Evolutionary conservation across 2,797 vertebrate species (phyloP).

Genomic region (Dicrostonyx torquatus): DNA sequence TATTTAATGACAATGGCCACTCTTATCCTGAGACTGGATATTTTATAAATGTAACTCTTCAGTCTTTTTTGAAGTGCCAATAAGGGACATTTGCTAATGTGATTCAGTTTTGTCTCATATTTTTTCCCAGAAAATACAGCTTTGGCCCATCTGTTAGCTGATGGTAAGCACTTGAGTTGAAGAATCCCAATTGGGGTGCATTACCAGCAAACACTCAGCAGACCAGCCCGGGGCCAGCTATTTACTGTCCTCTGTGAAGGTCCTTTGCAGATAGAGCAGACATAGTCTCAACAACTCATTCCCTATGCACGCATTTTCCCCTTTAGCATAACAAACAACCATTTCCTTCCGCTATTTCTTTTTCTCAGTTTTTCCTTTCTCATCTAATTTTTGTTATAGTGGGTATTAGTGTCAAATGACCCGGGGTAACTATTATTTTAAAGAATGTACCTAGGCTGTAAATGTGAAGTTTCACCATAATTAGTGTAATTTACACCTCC

Average conservation of each 20-base stretch:
- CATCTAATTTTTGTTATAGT: neutral
- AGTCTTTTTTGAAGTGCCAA: neutral
- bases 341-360: neutral
- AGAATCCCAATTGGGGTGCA: neutral
- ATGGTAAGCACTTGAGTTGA: neutral
- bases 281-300: neutral
- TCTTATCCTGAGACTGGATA: neutral
- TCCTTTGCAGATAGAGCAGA: neutral
- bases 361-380: neutral
- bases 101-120: neutral
- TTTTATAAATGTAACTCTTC: neutral
- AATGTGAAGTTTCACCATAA: neutral
- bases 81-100: neutral
- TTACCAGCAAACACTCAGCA: neutral
- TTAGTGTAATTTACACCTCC: neutral
- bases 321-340: neutral
- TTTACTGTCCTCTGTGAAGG: accelerated
- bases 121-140: neutral
- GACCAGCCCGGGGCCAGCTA: too few relatives aligned
- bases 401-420: neutral
- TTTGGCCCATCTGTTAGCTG: neutral
- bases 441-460: neutral
- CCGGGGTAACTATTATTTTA: neutral
- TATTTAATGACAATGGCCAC: neutral
- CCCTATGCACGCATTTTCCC: neutral